phyloP scores from a whole-genome alignment of 2,113 vertebrate genomes.

The Podiceps cristatus region DNA sequence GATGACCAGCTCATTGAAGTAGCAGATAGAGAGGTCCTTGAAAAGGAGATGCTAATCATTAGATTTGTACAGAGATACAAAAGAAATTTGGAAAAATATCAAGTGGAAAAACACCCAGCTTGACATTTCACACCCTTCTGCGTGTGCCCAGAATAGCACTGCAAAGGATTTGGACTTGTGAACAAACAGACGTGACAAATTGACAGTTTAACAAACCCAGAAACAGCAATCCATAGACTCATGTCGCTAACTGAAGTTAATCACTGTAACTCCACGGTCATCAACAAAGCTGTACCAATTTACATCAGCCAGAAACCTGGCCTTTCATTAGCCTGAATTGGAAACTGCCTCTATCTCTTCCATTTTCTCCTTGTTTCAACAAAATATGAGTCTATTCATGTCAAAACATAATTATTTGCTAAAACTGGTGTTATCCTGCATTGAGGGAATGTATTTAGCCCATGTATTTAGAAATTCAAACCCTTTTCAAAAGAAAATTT shows the following conservation, averaged over 20 bases:
- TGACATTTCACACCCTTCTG: constrained; percentile 61
- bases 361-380: not conserved
- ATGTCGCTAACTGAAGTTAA: not conserved
- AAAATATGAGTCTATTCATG: not conserved
- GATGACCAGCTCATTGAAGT: not conserved
- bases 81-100: constrained; percentile 52
- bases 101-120: constrained; percentile 32
- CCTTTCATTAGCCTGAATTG: not conserved
- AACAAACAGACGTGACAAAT: constrained; percentile 44
- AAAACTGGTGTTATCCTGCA: not conserved
- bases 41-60: not conserved
- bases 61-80: constrained; percentile 10
- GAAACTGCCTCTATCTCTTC: not conserved
- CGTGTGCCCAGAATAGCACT: constrained; percentile 29
- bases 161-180: constrained; percentile 39
- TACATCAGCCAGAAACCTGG: not conserved
- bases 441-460: not conserved
- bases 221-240: not conserved
- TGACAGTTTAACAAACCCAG: constrained; percentile 41
- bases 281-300: constrained; percentile 3
- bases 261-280: not conserved
- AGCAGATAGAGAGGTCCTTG: not conserved
- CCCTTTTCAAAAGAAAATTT: not conserved
- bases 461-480: not conserved
- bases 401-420: not conserved